phyloP scores from a whole-genome alignment of 2,797 vertebrate species.

The Notamacropus eugenii region DNA sequence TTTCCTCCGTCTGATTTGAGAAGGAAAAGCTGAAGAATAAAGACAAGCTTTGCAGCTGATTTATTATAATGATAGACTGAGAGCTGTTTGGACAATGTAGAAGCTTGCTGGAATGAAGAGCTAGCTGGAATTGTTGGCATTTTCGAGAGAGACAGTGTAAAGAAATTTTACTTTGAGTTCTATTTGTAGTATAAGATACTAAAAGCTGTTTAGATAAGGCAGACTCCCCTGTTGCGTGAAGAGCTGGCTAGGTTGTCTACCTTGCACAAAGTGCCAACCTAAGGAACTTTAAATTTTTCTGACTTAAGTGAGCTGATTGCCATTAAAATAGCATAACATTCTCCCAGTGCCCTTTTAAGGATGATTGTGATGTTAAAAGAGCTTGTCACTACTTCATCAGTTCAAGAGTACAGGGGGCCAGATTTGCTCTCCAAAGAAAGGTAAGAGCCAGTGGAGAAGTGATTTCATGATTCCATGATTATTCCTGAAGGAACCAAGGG shows the following conservation, averaged over 20 bases:
- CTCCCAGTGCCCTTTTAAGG: neutral
- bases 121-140: neutral
- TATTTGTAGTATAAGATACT: neutral
- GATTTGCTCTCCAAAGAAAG: neutral
- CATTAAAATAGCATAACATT: neutral
- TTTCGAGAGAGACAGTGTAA: neutral
- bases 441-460: neutral
- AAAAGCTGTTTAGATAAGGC: neutral
- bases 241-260: neutral
- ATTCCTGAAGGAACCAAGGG: neutral
- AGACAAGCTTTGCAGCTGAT: neutral
- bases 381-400: neutral
- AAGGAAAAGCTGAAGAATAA: neutral
- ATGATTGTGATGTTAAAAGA: neutral
- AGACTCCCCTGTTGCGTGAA: neutral
- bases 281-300: neutral
- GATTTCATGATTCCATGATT: neutral
- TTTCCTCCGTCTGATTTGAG: neutral
- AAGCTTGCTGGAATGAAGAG: neutral
- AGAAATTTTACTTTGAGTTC: neutral
- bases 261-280: neutral
- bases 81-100: neutral
- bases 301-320: neutral
- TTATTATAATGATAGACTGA: neutral
- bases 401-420: neutral